Evolutionary conservation across 2,113 vertebrate genomes (phyloP).

Genomic region (Microcebus lehilahytsara): DNA sequence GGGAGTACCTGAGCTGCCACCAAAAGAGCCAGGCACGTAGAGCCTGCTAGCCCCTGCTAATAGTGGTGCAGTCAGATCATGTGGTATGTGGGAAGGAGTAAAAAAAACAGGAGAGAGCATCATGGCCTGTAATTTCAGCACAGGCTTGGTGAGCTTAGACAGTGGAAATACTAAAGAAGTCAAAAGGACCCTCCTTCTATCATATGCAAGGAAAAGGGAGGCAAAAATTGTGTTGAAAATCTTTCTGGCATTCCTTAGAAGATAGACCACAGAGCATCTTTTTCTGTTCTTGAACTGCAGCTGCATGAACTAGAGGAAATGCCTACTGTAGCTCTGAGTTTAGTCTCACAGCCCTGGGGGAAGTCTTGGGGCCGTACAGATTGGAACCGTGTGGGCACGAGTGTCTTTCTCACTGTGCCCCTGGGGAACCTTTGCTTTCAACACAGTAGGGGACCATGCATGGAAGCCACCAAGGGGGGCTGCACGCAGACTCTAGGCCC

Average conservation of each 20-base stretch:
- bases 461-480: accelerated
- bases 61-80: accelerated
- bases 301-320: accelerated
- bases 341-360: neutral
- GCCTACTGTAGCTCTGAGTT: accelerated
- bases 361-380: neutral
- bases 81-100: accelerated
- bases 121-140: neutral
- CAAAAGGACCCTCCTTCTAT: neutral
- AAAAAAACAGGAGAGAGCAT: neutral
- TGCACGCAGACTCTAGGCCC: neutral
- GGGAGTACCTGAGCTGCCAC: neutral
- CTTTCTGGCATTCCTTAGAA: neutral
- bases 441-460: accelerated
- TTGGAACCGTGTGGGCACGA: accelerated
- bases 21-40: neutral
- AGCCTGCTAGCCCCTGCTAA: neutral
- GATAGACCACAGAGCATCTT: too few species aligned
- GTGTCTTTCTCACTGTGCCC: neutral
- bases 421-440: neutral
- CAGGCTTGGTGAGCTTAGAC: neutral
- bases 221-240: neutral
- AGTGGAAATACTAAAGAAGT: neutral
- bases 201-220: neutral
- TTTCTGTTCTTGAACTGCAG: neutral